Evolutionary conservation across 2,113 vertebrate species (phyloP).

Genomic region (Festucalex cinctus): DNA sequence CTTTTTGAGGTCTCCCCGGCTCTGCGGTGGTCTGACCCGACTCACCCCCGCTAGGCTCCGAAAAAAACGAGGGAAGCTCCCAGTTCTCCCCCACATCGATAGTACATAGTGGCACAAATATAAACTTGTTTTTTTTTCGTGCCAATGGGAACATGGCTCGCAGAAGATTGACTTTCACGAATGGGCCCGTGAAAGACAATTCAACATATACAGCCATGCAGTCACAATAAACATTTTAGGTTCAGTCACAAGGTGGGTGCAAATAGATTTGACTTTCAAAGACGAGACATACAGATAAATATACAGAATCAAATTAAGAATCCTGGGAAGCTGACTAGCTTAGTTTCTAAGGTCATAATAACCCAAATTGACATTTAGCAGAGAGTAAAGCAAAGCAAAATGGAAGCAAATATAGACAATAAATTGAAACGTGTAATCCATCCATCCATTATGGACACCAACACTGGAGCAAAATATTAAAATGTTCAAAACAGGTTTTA

Average conservation of each 20-base stretch:
- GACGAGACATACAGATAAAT: slow-evolving; percentile 49
- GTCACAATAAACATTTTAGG: slow-evolving; percentile 56
- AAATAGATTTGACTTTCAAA: slow-evolving; percentile 24
- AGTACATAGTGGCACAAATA: slow-evolving; percentile 42
- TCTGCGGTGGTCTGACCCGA: slow-evolving; percentile 70
- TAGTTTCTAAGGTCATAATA: not conserved
- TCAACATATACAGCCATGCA: slow-evolving; percentile 36
- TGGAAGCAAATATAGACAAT: too few relatives aligned
- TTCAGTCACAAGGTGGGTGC: slow-evolving; percentile 17
- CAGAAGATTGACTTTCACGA: slow-evolving; percentile 37
- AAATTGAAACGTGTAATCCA: too few relatives aligned
- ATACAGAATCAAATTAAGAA: slow-evolving; percentile 17
- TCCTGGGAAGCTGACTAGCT: not conserved
- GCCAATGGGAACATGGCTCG: slow-evolving; percentile 49
- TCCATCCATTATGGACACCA: too few relatives aligned
- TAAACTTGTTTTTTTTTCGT: slow-evolving; percentile 27
- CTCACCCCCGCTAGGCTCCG: slow-evolving; percentile 17
- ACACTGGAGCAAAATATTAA: too few relatives aligned
- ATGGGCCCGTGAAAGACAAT: slow-evolving; percentile 35
- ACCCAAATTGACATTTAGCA: not conserved
- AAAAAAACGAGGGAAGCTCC: slow-evolving; percentile 56
- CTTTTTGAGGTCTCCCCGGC: slow-evolving; percentile 56
- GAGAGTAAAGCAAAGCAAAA: too few relatives aligned
- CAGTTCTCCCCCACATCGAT: slow-evolving; percentile 38
- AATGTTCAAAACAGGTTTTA: too few relatives aligned